These are phyloP conservation scores for Leucoraja ocellata DNA, from an alignment of 2,797 vertebrate species.

Conservation along the genomic window DNA sequence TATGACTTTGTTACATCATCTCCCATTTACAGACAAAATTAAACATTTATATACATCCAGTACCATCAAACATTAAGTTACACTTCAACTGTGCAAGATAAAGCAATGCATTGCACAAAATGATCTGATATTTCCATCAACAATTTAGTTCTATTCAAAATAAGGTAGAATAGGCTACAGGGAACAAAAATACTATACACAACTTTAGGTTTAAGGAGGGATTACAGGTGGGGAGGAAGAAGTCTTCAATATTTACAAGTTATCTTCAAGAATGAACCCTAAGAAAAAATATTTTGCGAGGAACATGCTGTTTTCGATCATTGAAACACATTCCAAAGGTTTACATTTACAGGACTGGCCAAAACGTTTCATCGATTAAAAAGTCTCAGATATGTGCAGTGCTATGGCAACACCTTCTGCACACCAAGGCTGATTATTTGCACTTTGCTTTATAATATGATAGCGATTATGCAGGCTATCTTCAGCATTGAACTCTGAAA, in stretches of 20 bases:
- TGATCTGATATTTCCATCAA: conserved; percentile 60
- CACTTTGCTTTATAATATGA: background rate
- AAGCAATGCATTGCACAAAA: conserved; percentile 75
- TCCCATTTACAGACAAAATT: conserved; percentile 70
- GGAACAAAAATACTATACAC: conserved; percentile 58
- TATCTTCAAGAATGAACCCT: conserved; percentile 31
- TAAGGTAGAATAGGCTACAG: conserved; percentile 60
- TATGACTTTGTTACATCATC: conserved; percentile 62
- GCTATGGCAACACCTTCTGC: background rate
- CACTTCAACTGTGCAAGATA: conserved; percentile 76
- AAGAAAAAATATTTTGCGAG: background rate
- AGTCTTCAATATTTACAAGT: conserved; percentile 33
- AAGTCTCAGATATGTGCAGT: background rate
- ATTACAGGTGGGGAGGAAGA: background rate
- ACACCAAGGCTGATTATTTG: background rate
- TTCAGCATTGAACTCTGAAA: background rate
- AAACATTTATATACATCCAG: conserved; percentile 69
- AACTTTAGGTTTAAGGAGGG: background rate
- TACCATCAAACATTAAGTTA: conserved; percentile 75
- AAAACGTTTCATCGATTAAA: background rate
- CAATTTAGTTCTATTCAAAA: conserved; percentile 68
- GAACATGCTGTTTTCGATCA: conserved; percentile 33
- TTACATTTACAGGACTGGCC: conserved; percentile 10
- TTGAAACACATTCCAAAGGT: conserved; percentile 24
- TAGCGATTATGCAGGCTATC: background rate